Evolutionary conservation across 2,888 invertebrate species (phyloP).

Genomic region (Tipula helvola): DNA sequence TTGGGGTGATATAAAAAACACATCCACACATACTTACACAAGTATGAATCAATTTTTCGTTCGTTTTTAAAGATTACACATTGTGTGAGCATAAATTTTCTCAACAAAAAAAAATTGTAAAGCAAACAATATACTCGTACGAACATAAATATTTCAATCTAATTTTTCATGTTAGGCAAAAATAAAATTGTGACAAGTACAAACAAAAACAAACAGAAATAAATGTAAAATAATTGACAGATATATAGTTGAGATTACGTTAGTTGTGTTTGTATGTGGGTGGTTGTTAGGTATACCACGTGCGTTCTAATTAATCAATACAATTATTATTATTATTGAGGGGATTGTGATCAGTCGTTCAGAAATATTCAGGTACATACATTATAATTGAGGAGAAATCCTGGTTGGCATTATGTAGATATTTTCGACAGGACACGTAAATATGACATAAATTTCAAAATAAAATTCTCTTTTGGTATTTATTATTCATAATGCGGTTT

Average conservation of each 20-base stretch:
- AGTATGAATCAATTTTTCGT: not conserved
- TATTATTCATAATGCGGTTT: not conserved
- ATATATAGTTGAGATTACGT: not conserved
- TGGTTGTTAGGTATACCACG: not conserved
- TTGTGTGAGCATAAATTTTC: not conserved
- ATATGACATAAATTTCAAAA: not conserved
- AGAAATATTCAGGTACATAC: not conserved
- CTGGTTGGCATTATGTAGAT: not conserved
- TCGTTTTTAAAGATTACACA: not conserved
- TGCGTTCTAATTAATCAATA: not conserved
- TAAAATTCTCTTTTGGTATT: not conserved
- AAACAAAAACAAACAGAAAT: not conserved
- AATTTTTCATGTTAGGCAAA: not conserved
- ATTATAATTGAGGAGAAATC: not conserved
- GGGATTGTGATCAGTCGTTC: not conserved
- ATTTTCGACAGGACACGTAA: not conserved
- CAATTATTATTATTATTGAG: not conserved
- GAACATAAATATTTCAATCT: not conserved
- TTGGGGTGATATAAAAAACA: not conserved
- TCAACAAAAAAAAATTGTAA: not conserved
- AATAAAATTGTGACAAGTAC: not conserved
- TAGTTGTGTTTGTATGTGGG: not conserved
- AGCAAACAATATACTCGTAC: not conserved
- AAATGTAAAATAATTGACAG: not conserved
- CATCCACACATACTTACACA: not conserved